Evolutionary conservation across 2,113 vertebrate genomes (phyloP).

Genomic region (Shinisaurus crocodilurus): DNA sequence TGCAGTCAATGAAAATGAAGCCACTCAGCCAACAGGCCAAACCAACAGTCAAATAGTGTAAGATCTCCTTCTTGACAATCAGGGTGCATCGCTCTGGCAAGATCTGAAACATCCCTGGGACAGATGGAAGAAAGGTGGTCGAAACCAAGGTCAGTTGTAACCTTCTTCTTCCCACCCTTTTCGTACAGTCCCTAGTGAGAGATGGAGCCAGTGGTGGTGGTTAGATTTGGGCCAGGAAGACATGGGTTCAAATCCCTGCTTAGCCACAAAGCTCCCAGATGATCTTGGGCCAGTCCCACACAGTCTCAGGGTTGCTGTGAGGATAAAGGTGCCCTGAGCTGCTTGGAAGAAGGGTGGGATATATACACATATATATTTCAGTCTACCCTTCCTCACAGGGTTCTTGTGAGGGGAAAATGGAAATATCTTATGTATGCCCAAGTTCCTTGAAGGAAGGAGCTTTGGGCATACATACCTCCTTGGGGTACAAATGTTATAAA

Average conservation of each 20-base stretch:
- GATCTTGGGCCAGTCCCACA: neutral
- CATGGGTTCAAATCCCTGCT: neutral
- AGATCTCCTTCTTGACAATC: neutral
- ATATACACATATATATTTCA: neutral
- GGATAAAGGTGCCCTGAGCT: neutral
- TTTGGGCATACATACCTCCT: no score
- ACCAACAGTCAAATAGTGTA: neutral
- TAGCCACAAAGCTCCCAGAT: neutral
- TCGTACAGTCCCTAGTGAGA: neutral
- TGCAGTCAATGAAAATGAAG: neutral
- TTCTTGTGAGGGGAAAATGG: neutral
- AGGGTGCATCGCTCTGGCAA: slow-evolving; percentile 10
- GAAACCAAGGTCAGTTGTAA: neutral
- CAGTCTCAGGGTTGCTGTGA: neutral
- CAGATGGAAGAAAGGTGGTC: neutral
- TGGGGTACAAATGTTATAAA: neutral
- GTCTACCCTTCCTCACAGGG: neutral
- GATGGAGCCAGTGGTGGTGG: neutral
- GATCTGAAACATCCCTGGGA: slow-evolving; percentile 16
- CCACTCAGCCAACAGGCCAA: neutral
- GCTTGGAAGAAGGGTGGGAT: neutral
- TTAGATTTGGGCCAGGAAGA: no score
- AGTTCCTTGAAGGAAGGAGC: neutral
- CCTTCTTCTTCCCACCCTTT: neutral
- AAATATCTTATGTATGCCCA: neutral